Evolutionary conservation across 2,888 invertebrate species (phyloP), one percentile per base, ranked within the genome.

Genomic region (Cataglyphis rosenhaueri): DNA sequence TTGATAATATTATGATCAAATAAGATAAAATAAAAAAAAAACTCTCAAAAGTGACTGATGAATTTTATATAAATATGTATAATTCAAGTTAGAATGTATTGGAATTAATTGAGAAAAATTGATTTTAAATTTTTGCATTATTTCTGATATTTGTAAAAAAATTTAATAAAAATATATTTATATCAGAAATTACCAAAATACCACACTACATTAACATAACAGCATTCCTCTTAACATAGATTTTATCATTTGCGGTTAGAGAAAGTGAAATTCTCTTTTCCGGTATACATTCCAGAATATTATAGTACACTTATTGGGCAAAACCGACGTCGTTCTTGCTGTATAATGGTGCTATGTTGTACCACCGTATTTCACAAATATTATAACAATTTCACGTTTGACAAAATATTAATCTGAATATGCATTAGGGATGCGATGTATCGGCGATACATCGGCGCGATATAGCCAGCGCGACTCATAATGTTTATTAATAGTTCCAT

Each of bases 401-500:
- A 70, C 71, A 79, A 71, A 71, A 79, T 71, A 79, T 71, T 79
- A 79, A 79, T 79, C 41, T 79, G 71, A 71, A 71, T 44, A 59
- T 71, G 78, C 59, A 71, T 79, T 71, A 71, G 25, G 78, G 41
- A 71, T 71, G 57, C 71, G 5, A 48, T 18, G 71, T 71, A 78
- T 71, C 59, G 71, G 25, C 44, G 78, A 76, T 68, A 57, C 38
- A 76, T 55, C 41, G 76, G 41, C 38, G 68, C 6, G 55, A 68
- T 76, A 76, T 41, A 55, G 29, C 55, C 76, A 68, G 21, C 29
- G 68, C 59, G 59, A 79, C 71, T 79, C 78, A 48, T 71, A 79
- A 79, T 71, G 78, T 79, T 79, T 79, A 79, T 79, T 79, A 79
- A 79, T 71, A 71, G 78, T 79, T 59, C 71, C 78, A 79, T 79